Base-by-base conservation (phyloP, 2,113 vertebrate species). In the Trogon surrucura region DNA sequence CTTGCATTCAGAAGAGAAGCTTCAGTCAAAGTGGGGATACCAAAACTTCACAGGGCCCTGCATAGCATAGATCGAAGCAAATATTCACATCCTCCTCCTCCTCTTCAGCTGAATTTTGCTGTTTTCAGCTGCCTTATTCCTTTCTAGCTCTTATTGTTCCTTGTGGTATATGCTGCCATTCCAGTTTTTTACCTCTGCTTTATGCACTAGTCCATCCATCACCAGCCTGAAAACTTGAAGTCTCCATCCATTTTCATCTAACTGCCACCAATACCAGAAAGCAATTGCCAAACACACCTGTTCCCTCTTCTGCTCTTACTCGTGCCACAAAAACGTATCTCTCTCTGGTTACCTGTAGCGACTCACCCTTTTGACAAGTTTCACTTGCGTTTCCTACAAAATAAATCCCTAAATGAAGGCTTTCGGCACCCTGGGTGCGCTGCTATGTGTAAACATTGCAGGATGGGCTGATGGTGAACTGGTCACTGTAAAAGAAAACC, bases 1-100 rank as follows among this genome's bases (percentile, higher is more conserved):
- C 12, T 47, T 41, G 47, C 13, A 26, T 53, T 51, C 45, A 16
- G 20, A 77, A 27, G 45, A 73, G 26, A 88, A 61, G 36, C 60
- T 80, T 91, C 32, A 82, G 44, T 12, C 22, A 17, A 61, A 70
- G n/a, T 2, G n/a, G 7, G 22, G 44, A 62, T 27, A 80, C 17
- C 57, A 79, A 57, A 73, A 64, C 25, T 65, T 86, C 8, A 3
- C 77, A 32, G 11, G 48, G 26, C 9, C 14, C 26, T 10, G 19
- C 3, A 8, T 0, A 48, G 8, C 0, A 4, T 2, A 81, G 65
- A 67, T 67, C 36, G 19, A 71, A 34, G 11, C 16, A 88, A 44
- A 67, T 2, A 6, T 15, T 91, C 47, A n/a, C n/a, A 20, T 4
- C 5, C 7, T 5, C 2, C 23, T 5, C 2, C 23, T 1, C 1